Evolutionary conservation across 2,797 vertebrate species (phyloP).

Genomic region (Morus bassanus): DNA sequence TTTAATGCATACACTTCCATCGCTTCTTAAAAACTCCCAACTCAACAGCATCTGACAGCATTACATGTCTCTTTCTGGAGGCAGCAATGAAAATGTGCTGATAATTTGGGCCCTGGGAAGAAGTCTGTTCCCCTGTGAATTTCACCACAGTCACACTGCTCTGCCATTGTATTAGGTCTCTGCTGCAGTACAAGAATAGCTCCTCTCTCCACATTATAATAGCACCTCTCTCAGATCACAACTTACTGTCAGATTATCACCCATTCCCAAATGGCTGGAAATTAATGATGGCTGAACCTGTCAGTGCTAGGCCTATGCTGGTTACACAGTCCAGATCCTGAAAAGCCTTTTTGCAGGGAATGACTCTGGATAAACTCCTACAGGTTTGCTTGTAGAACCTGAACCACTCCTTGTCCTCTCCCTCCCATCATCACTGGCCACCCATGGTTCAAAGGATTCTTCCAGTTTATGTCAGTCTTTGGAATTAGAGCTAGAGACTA

Average conservation of each 20-base stretch:
- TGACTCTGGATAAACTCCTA: background rate
- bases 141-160: constrained; percentile 46
- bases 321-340: background rate
- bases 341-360: background rate
- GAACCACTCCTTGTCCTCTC: background rate
- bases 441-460: background rate
- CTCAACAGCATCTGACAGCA: constrained; percentile 68
- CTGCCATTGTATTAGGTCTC: constrained; percentile 65
- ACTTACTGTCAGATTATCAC: constrained; percentile 41
- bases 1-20: constrained; percentile 44
- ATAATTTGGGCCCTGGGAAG: constrained; percentile 73
- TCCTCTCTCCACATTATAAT: constrained; percentile 44
- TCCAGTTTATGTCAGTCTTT: background rate
- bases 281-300: constrained; percentile 14
- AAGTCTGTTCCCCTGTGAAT: constrained; percentile 61
- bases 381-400: background rate
- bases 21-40: constrained; percentile 63
- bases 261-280: constrained; percentile 40
- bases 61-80: constrained; percentile 64
- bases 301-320: background rate
- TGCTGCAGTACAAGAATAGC: constrained; percentile 48
- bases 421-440: background rate
- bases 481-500: background rate
- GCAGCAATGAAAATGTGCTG: constrained; percentile 63
- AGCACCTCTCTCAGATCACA: constrained; percentile 17